Evolutionary conservation across 2,888 invertebrate species (phyloP).

Genomic region (Mesoligia furuncula): DNA sequence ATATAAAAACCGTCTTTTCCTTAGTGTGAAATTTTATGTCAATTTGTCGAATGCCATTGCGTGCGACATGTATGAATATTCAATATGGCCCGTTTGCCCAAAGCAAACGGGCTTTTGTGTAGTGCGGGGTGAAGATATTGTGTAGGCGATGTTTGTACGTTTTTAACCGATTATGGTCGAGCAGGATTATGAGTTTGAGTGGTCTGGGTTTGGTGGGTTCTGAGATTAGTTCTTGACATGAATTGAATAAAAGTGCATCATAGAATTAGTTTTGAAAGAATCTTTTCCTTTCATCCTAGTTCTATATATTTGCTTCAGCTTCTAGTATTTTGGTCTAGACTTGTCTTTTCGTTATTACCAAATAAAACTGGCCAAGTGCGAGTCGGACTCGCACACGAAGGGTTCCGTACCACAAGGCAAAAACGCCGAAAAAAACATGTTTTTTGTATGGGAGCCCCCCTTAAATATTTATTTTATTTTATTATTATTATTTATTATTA

Average conservation of each 20-base stretch:
- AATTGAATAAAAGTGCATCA: neutral
- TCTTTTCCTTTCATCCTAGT: neutral
- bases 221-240: neutral
- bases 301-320: neutral
- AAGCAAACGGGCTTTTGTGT: conserved; percentile 61
- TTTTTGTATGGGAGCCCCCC: too few relatives aligned
- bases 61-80: conserved; percentile 83
- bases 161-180: conserved; percentile 43
- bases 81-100: conserved; percentile 77
- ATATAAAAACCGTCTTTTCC: conserved; percentile 72
- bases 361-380: too few relatives aligned
- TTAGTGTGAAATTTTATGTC: conserved; percentile 88
- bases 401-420: too few relatives aligned
- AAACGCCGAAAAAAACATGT: too few relatives aligned
- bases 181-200: conserved; percentile 21
- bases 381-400: too few relatives aligned
- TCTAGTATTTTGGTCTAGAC: too few relatives aligned
- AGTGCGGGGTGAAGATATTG: conserved; percentile 60
- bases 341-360: neutral
- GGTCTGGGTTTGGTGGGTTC: neutral
- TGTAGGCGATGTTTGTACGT: conserved; percentile 44
- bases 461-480: too few relatives aligned
- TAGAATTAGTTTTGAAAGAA: neutral
- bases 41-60: conserved; percentile 84
- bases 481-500: too few relatives aligned